These are phyloP conservation scores for Chelon auratus DNA, from an alignment of 2,797 vertebrate species.

Conservation along the genomic window DNA sequence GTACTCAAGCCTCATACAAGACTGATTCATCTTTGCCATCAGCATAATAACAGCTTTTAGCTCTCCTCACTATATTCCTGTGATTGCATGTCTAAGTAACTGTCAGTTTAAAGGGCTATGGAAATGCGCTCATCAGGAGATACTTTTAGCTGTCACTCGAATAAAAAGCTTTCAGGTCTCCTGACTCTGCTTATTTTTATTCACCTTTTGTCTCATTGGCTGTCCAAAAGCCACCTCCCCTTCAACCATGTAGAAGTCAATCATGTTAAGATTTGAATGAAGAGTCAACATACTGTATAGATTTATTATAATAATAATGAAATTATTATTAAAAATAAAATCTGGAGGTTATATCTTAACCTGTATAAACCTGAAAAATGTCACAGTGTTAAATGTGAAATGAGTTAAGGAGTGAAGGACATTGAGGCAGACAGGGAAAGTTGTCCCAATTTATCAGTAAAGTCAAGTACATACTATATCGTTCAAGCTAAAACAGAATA, in stretches of 20 bases:
- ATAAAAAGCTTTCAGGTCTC: conserved; percentile 51
- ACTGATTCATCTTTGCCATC: conserved; percentile 47
- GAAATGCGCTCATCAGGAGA: conserved; percentile 24
- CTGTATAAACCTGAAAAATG: no score
- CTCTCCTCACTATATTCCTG: conserved; percentile 20
- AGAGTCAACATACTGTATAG: no score
- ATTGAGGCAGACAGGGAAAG: neutral
- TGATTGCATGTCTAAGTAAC: conserved; percentile 27
- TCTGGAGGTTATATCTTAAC: no score
- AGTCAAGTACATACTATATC: conserved; percentile 33
- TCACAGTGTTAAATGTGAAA: neutral
- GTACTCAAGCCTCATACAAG: conserved; percentile 24
- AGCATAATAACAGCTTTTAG: conserved; percentile 55
- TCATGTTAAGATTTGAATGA: no score
- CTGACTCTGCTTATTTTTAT: neutral
- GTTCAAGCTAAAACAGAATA: conserved; percentile 45
- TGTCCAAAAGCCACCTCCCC: neutral
- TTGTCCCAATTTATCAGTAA: conserved; percentile 35
- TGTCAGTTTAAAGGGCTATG: conserved; percentile 31
- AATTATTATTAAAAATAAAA: no score
- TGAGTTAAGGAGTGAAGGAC: neutral
- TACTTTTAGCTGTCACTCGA: conserved; percentile 33
- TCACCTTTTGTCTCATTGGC: neutral
- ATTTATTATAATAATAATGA: no score
- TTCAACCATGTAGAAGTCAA: no score